Percentiles rank a stretch among this genome's conserved stretches.
Evolutionary conservation across 2,888 invertebrate genomes (phyloP).

Genomic region (Cosmorhoe ocellata): DNA sequence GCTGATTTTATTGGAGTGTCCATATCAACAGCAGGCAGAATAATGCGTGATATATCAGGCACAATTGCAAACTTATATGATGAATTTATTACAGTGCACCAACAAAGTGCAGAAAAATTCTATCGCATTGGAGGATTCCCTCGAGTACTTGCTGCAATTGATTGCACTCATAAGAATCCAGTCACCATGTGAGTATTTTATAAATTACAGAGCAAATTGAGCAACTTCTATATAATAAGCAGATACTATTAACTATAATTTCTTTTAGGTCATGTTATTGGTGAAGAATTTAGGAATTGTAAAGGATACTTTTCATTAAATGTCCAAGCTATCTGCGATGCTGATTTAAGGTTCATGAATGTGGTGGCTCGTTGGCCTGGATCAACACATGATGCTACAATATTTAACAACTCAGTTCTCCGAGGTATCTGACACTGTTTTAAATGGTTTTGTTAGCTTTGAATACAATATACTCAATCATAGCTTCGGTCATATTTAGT

Average conservation of each 20-base stretch:
- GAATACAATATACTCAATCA: no score
- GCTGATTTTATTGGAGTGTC: slow-evolving; percentile 39
- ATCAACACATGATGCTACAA: slow-evolving; percentile 26
- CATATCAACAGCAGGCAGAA: slow-evolving; percentile 33
- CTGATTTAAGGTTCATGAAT: slow-evolving; percentile 19
- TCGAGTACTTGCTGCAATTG: slow-evolving; percentile 35
- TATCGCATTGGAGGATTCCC: slow-evolving; percentile 32
- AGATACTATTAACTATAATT: neutral
- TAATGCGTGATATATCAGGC: slow-evolving; percentile 29
- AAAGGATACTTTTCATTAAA: neutral
- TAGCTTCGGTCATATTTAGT: no score
- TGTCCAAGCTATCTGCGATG: slow-evolving; percentile 30
- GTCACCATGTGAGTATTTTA: slow-evolving; percentile 32
- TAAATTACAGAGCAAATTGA: neutral
- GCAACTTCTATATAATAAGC: neutral
- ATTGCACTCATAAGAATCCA: slow-evolving; percentile 30
- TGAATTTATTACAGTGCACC: slow-evolving; percentile 30
- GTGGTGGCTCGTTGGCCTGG: slow-evolving; percentile 29
- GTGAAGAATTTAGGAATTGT: neutral
- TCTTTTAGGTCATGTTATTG: neutral
- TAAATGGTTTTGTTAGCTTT: no score
- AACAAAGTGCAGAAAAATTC: slow-evolving; percentile 24
- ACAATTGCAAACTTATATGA: slow-evolving; percentile 32
- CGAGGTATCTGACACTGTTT: slow-evolving; percentile 9
- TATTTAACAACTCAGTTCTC: slow-evolving; percentile 27